These are phyloP conservation scores for Plutomurus gul DNA, from an alignment of 1,140 invertebrate species.

Conservation along the genomic window DNA sequence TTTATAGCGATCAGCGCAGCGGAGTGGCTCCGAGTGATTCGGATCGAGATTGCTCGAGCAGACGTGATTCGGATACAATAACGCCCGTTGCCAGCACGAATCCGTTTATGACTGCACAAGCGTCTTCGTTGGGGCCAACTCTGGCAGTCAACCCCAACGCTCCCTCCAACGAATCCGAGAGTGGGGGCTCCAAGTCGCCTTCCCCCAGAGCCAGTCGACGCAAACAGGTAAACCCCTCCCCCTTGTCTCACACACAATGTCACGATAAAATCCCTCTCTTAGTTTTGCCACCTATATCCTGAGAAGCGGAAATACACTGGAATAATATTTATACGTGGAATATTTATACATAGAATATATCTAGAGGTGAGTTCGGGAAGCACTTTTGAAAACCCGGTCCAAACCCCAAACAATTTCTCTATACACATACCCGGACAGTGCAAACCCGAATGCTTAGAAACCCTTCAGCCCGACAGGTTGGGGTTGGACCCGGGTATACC, in stretches of 20 bases:
- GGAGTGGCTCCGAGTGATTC: slow-evolving; percentile 83
- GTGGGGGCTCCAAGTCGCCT: slow-evolving; percentile 81
- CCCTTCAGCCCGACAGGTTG: too few relatives aligned
- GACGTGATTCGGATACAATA: slow-evolving; percentile 68
- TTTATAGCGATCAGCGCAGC: slow-evolving; percentile 81
- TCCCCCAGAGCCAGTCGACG: slow-evolving; percentile 80
- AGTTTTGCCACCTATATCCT: neutral
- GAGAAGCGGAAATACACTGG: too few relatives aligned
- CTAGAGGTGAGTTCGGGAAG: too few relatives aligned
- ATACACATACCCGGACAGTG: too few relatives aligned
- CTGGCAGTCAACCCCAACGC: slow-evolving; percentile 65
- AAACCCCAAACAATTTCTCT: too few relatives aligned
- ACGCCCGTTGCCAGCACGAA: slow-evolving; percentile 45
- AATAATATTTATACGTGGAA: too few relatives aligned
- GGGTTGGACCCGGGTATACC: too few relatives aligned
- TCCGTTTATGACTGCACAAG: slow-evolving; percentile 40
- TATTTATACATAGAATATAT: too few relatives aligned
- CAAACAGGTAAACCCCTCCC: slow-evolving; percentile 68
- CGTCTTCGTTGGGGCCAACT: slow-evolving; percentile 58
- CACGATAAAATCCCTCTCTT: neutral
- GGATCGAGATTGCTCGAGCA: slow-evolving; percentile 72
- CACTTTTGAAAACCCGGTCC: too few relatives aligned
- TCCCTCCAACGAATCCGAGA: slow-evolving; percentile 80
- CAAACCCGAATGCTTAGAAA: too few relatives aligned
- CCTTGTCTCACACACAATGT: too few relatives aligned